Conservation (phyloP, 2,113 vertebrate species). For the Pluvianellus socialis region DNA sequence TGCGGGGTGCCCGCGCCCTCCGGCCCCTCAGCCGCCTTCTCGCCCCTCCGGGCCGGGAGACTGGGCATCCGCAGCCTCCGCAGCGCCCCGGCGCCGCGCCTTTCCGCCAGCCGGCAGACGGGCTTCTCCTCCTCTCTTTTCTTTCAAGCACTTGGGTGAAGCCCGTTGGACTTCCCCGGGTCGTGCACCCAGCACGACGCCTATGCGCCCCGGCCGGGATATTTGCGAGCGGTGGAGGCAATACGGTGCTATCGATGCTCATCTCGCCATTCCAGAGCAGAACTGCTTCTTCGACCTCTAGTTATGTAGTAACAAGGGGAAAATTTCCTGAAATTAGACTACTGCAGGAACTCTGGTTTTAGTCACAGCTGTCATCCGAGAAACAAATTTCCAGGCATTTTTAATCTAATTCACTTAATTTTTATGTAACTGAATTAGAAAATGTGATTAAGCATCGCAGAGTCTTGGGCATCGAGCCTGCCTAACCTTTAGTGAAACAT, state of each 20-base stretch:
- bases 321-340: conserved; percentile 84
- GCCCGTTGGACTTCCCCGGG: not conserved
- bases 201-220: not conserved
- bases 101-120: not conserved
- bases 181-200: not conserved
- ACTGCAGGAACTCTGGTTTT: conserved; percentile 81
- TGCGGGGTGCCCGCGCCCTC: not conserved
- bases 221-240: not conserved
- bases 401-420: conserved; percentile 81
- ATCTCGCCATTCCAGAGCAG: conserved; percentile 40
- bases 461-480: conserved; percentile 54
- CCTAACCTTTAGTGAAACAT: conserved; percentile 48
- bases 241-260: conserved; percentile 4
- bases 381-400: conserved; percentile 84
- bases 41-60: not conserved
- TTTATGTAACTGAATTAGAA: conserved; percentile 80
- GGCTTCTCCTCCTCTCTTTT: not conserved
- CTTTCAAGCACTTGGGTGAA: not conserved
- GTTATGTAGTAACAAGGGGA: conserved; percentile 71
- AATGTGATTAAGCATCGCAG: conserved; percentile 75
- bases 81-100: not conserved
- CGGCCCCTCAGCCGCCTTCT: not conserved
- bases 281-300: conserved; percentile 52
- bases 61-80: not conserved
- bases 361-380: conserved; percentile 79